These are phyloP conservation scores for Steinernema khuongi DNA, from an alignment of 1,140 invertebrate genomes.

Conservation along the genomic window DNA sequence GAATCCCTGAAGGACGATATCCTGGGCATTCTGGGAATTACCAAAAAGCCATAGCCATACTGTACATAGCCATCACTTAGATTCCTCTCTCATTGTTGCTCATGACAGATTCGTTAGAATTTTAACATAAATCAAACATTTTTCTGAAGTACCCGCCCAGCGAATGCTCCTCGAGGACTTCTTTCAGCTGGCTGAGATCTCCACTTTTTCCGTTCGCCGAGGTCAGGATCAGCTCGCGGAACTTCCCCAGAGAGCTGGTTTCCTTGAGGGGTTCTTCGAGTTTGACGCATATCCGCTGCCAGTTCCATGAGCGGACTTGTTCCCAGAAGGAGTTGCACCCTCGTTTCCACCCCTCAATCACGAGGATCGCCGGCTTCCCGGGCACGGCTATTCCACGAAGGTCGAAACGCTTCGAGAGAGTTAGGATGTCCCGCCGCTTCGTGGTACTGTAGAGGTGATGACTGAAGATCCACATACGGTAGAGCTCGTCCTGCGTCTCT, in stretches of 20 bases:
- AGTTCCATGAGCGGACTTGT: background rate
- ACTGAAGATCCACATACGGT: conserved; percentile 9
- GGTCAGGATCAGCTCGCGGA: background rate
- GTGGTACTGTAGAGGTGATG: background rate
- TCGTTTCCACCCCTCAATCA: background rate
- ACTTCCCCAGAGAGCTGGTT: background rate
- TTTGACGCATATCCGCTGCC: background rate
- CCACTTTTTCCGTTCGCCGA: background rate
- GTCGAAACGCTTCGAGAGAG: background rate
- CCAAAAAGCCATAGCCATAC: background rate
- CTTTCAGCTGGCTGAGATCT: background rate
- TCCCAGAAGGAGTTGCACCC: background rate
- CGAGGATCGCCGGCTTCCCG: background rate
- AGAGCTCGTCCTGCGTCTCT: background rate
- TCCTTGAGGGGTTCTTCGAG: background rate
- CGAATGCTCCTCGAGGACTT: background rate
- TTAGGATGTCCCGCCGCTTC: background rate
- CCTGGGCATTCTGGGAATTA: background rate
- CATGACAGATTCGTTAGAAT: conserved; percentile 10
- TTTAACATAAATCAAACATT: conserved; percentile 17
- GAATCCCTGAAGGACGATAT: conserved; percentile 1
- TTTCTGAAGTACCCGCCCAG: background rate
- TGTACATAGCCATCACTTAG: background rate
- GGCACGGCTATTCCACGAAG: background rate
- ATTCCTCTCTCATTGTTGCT: conserved; percentile 4